These are phyloP conservation scores for Gandaritis pyraliata DNA, from an alignment of 2,888 invertebrate genomes.

Conservation along the genomic window DNA sequence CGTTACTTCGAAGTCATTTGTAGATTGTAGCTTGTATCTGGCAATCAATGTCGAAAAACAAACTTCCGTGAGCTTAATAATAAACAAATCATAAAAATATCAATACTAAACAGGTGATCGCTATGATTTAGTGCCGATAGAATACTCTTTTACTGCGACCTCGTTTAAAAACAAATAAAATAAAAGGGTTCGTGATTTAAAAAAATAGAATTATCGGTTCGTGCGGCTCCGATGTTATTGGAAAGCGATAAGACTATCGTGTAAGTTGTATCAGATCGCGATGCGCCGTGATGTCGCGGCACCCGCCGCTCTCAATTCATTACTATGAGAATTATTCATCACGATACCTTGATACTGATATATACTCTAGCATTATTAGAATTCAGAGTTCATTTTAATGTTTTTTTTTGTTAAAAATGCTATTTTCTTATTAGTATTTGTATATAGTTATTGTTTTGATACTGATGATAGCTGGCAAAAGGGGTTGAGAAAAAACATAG, in stretches of 20 bases:
- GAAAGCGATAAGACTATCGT: slow-evolving; percentile 69
- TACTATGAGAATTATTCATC: slow-evolving; percentile 38
- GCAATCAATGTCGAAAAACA: not conserved
- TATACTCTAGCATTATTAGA: too few relatives aligned
- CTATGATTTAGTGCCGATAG: slow-evolving; percentile 42
- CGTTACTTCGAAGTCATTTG: too few relatives aligned
- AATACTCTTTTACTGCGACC: slow-evolving; percentile 34
- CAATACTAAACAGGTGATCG: slow-evolving; percentile 40
- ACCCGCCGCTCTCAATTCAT: slow-evolving; percentile 25
- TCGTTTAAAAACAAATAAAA: slow-evolving; percentile 52
- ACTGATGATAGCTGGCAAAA: slow-evolving; percentile 12
- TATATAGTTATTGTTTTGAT: too few relatives aligned
- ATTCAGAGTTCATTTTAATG: too few relatives aligned
- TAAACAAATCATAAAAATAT: slow-evolving; percentile 34
- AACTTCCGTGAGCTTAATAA: slow-evolving; percentile 17
- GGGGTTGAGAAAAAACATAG: slow-evolving; percentile 14
- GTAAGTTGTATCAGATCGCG: slow-evolving; percentile 78
- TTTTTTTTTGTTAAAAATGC: too few relatives aligned
- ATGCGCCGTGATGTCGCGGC: slow-evolving; percentile 67
- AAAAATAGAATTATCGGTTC: slow-evolving; percentile 58
- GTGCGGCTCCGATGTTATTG: slow-evolving; percentile 75
- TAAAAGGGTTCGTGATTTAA: slow-evolving; percentile 44
- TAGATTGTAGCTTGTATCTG: too few relatives aligned
- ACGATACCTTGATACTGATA: slow-evolving; percentile 22
- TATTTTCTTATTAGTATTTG: too few relatives aligned